phyloP scores from a whole-genome alignment of 1,140 invertebrate genomes.

The Lasaia peninsularis region DNA sequence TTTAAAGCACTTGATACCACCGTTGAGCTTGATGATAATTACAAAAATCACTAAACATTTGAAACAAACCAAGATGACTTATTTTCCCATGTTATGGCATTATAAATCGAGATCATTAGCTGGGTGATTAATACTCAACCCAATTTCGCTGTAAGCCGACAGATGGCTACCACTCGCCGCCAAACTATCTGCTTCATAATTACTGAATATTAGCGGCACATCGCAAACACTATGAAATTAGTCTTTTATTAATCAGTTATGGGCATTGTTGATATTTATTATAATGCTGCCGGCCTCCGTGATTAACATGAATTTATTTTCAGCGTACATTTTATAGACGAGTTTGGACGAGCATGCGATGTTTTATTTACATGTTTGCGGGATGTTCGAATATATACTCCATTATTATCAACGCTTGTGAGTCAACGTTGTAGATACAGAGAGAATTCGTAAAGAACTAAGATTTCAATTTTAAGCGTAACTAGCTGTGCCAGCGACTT shows the following conservation, averaged over 20 bases:
- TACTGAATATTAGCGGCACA: slow-evolving; percentile 30
- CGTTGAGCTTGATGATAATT: background rate
- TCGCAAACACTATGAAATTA: slow-evolving; percentile 30
- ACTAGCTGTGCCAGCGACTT: no score
- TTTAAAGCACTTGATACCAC: background rate
- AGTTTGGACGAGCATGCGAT: background rate
- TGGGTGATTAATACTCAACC: slow-evolving; percentile 28
- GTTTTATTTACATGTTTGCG: background rate
- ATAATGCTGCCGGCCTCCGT: slow-evolving; percentile 18
- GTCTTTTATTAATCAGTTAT: slow-evolving; percentile 31
- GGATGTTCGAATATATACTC: background rate
- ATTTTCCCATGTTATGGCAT: slow-evolving; percentile 2
- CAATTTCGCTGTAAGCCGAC: slow-evolving; percentile 21
- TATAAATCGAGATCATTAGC: slow-evolving; percentile 30
- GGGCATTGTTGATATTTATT: slow-evolving; percentile 26
- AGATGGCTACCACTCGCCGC: slow-evolving; percentile 25
- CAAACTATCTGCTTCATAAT: slow-evolving; percentile 32
- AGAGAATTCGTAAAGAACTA: no score
- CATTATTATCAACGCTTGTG: no score
- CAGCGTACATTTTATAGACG: background rate
- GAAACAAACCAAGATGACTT: background rate
- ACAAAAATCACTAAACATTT: slow-evolving; percentile 11
- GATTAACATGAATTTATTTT: slow-evolving; percentile 26
- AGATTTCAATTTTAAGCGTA: no score
- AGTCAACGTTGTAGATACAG: no score